Evolutionary conservation across 2,888 invertebrate species (phyloP), one percentile per base, ranked within the genome.

Genomic region (Gryllus longicercus): DNA sequence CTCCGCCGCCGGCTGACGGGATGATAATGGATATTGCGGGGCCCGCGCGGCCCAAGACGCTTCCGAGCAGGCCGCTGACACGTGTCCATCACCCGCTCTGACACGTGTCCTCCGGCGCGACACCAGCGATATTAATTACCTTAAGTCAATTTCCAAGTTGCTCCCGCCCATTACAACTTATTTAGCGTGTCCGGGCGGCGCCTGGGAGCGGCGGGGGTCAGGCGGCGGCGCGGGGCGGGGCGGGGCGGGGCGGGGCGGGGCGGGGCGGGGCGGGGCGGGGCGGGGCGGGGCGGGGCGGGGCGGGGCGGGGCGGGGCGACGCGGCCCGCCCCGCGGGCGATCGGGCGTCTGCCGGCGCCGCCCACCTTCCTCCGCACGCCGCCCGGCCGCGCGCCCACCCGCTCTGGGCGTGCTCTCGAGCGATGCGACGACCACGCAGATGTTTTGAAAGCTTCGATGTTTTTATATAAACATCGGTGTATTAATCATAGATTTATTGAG

Each of bases 41-140:
- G 4, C 63, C 63, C 0, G 14, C 63, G 18, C 63, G 14, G 63
- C 63, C n/a, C 63, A 63, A 63, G 63, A 63, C 63, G 63, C 63
- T 63, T 63, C 63, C 14, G 16, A 63, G 63, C 63, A 63, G 16
- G 63, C 63, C 63, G 63, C 63, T 63, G 63, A 63, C 63, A 63
- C 63, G 63, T 63, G 63, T 63, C 63, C 63, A 63, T 63, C 63
- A 63, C 14, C 16, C 16, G 14, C 63, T 16, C 16, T 16, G 63
- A 63, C 63, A 63, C 63, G 63, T 63, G 63, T 63, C 63, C 63
- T 63, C 63, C n/a, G 63, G 16, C 63, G 16, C 14, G 63, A 63
- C 63, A 63, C 63, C 12, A n/a, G 63, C 63, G 63, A 63, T 63
- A 63, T 63, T 63, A 63, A 63, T 63, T 63, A 63, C 63, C 63